Evolutionary conservation across 2,113 vertebrate species (phyloP).

Genomic region (Paracanthobrama guichenoti): DNA sequence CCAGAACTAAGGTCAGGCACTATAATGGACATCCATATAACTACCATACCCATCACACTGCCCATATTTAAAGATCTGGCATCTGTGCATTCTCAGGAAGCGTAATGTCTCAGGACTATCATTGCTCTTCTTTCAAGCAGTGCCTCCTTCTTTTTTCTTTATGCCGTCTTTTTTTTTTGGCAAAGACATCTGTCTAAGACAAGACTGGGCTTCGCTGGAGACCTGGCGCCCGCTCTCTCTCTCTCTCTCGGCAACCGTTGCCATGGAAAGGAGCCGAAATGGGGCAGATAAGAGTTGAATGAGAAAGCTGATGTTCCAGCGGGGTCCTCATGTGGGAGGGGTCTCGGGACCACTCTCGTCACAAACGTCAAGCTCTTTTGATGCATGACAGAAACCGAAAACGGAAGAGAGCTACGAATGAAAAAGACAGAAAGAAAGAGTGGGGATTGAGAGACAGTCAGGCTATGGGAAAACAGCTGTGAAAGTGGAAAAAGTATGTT

Average conservation of each 20-base stretch:
- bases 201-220: constrained; percentile 71
- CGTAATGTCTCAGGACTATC: constrained; percentile 5
- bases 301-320: constrained; percentile 65
- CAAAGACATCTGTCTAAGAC: constrained; percentile 71
- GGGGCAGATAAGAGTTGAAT: constrained; percentile 76
- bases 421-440: constrained; percentile 46
- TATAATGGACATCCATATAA: background rate
- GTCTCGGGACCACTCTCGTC: constrained; percentile 74
- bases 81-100: background rate
- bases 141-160: constrained; percentile 6
- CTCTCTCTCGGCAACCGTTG: constrained; percentile 61
- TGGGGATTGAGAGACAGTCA: constrained; percentile 25
- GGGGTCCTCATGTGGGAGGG: constrained; percentile 54
- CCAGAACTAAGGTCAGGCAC: background rate
- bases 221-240: constrained; percentile 58
- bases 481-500: background rate
- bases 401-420: constrained; percentile 48
- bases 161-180: constrained; percentile 5
- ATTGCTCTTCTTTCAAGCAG: constrained; percentile 7
- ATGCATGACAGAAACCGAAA: constrained; percentile 62
- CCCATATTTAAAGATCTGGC: background rate
- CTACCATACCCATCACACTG: background rate
- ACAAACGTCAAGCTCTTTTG: constrained; percentile 74
- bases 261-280: constrained; percentile 75
- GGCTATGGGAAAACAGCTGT: constrained; percentile 14